Evolutionary conservation across 2,888 invertebrate genomes (phyloP), one percentile per base, ranked within the genome.

Genomic region (Amiota communis): DNA sequence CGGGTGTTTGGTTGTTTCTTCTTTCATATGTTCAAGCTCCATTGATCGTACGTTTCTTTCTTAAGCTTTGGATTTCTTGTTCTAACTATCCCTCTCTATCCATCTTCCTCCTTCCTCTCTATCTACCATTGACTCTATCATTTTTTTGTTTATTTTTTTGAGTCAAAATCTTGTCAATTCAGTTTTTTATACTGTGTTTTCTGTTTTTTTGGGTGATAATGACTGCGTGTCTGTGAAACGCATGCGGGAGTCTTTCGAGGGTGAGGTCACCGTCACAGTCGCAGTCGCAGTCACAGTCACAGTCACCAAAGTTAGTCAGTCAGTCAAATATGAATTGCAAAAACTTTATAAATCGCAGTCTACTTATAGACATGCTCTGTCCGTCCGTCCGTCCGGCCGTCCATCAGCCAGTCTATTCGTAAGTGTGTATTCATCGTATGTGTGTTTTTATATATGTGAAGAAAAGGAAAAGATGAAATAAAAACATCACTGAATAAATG

Each of bases 401-500:
- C n/a, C n/a, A n/a, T n/a, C n/a, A n/a, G n/a, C 11, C 20, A 68
- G 12, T 36, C 36, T 36, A 17, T 8, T 15, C 15, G 8, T 48
- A n/a, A n/a, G n/a, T n/a, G n/a, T n/a, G n/a, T n/a, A n/a, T n/a
- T n/a, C n/a, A n/a, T n/a, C n/a, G n/a, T n/a, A n/a, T n/a, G 56
- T 8, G 3, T 36, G 36, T 6, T 1, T 36, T 36, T 6, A 47
- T 48, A n/a, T 8, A 56, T 59, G 48, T 69, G 47, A 53, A 53
- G 8, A 53, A 53, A 53, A 53, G n/a, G 8, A 53, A 53, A 53
- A 20, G 20, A 57, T 15, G 57, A 13, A 20, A 63, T 2, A 20
- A 17, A 15, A 74, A 49, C 49, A 68, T 68, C 72, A 75, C 20
- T 70, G 76, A 36, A n/a, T n/a, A n/a, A n/a, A 36, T 36, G 36